These are phyloP conservation scores for Sympetrum striolatum DNA, from an alignment of 2,888 invertebrate species.

Conservation along the genomic window DNA sequence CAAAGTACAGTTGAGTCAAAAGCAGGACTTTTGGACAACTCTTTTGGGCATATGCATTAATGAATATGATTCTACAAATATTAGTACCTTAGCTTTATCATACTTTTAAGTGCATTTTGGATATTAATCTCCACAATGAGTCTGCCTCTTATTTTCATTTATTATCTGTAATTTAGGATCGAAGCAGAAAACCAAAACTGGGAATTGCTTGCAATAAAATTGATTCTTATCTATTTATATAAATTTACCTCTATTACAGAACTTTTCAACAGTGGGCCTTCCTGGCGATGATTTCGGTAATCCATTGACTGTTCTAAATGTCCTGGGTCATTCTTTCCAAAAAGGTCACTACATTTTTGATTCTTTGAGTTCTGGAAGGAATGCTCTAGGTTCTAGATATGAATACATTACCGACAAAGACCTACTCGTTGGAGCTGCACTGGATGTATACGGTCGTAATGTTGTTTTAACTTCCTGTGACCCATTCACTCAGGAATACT, in stretches of 20 bases:
- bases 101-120: no score
- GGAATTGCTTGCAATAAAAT: no score
- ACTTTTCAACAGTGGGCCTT: constrained; percentile 20
- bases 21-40: no score
- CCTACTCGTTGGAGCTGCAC: constrained; percentile 78
- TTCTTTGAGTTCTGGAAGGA: constrained; percentile 55
- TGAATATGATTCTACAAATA: no score
- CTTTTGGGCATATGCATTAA: no score
- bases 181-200: no score
- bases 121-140: no score
- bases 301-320: constrained; percentile 66
- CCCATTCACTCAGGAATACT: constrained; percentile 84
- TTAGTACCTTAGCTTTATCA: no score
- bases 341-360: constrained; percentile 67
- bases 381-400: neutral
- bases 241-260: neutral
- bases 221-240: no score
- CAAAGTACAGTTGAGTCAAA: no score
- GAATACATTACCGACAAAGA: constrained; percentile 69
- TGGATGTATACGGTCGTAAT: constrained; percentile 83
- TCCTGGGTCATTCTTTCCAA: constrained; percentile 65
- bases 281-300: constrained; percentile 62
- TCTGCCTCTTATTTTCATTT: no score
- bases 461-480: constrained; percentile 85
- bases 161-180: no score